Conservation (phyloP, 2,888 invertebrate species). For the Yponomeuta malinellus region DNA sequence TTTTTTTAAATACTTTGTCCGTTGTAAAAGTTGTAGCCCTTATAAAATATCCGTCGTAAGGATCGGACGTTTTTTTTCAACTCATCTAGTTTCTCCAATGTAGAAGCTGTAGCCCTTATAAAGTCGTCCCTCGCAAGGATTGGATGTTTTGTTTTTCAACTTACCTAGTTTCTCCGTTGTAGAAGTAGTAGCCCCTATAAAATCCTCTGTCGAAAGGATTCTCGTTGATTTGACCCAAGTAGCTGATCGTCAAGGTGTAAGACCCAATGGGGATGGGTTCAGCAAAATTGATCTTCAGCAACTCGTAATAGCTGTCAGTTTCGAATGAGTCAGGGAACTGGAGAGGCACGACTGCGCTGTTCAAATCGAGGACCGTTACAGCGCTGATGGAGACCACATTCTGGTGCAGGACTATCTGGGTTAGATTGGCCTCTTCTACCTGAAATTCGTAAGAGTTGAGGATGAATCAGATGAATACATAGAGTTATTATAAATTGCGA, state of each 20-base stretch:
- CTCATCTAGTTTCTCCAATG: no score
- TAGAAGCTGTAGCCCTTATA: no score
- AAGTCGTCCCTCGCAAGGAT: no score
- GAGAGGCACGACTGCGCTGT: conserved; percentile 34
- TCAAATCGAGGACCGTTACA: conserved; percentile 35
- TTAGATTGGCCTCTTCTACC: conserved; percentile 42
- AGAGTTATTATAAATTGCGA: no score
- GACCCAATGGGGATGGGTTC: conserved; percentile 36
- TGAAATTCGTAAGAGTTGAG: conserved; percentile 25
- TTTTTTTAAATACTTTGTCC: no score
- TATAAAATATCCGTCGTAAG: no score
- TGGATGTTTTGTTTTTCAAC: not conserved
- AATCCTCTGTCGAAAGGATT: conserved; percentile 63
- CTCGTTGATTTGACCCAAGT: conserved; percentile 47
- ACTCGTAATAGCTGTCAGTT: conserved; percentile 48
- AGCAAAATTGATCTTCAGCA: conserved; percentile 49
- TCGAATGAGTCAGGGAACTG: conserved; percentile 37
- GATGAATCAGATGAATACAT: no score
- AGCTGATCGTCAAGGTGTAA: conserved; percentile 48
- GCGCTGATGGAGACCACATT: conserved; percentile 47
- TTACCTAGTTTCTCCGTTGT: conserved; percentile 39
- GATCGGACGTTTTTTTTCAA: no score
- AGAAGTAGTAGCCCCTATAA: conserved; percentile 60
- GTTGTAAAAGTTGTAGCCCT: no score
- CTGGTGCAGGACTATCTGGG: conserved; percentile 59